phyloP scores from a whole-genome alignment of 2,888 invertebrate genomes.

The Drosophila subsilvestris region DNA sequence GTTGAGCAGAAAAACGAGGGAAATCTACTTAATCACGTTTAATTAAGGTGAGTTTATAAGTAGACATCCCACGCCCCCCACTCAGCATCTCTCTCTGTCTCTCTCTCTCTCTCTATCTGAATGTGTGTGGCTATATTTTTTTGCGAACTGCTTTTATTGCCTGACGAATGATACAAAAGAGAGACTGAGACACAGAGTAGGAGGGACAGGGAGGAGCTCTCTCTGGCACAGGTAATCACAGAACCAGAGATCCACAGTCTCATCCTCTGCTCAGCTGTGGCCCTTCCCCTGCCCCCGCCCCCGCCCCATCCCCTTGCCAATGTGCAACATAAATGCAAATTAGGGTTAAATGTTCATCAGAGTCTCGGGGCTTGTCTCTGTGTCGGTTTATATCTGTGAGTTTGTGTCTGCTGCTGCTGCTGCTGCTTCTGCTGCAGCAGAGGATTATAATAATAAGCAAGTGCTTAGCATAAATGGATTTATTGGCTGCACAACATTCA shows the following conservation, averaged over 20 bases:
- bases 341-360: constrained; percentile 73
- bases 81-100: neutral
- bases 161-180: constrained; percentile 61
- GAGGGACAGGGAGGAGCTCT: neutral
- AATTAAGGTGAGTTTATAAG: constrained; percentile 81
- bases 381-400: constrained; percentile 15
- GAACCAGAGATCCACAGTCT: constrained; percentile 42
- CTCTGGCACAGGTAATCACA: constrained; percentile 66
- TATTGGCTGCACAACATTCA: constrained; percentile 69
- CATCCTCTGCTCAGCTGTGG: constrained; percentile 57
- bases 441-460: constrained; percentile 79
- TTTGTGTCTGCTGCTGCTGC: constrained; percentile 28
- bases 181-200: constrained; percentile 13
- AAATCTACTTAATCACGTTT: constrained; percentile 80
- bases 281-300: too few relatives aligned
- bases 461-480: constrained; percentile 74
- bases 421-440: constrained; percentile 31
- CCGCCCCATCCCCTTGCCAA: neutral
- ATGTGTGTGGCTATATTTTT: constrained; percentile 38
- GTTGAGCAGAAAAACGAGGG: constrained; percentile 76
- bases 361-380: constrained; percentile 15
- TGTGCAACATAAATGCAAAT: constrained; percentile 73
- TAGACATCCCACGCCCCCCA: constrained; percentile 36
- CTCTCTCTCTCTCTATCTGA: constrained; percentile 4
- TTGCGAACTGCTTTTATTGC: constrained; percentile 76